phyloP scores from a whole-genome alignment of 1,140 invertebrate genomes.

The Temnothorax curvispinosus region DNA sequence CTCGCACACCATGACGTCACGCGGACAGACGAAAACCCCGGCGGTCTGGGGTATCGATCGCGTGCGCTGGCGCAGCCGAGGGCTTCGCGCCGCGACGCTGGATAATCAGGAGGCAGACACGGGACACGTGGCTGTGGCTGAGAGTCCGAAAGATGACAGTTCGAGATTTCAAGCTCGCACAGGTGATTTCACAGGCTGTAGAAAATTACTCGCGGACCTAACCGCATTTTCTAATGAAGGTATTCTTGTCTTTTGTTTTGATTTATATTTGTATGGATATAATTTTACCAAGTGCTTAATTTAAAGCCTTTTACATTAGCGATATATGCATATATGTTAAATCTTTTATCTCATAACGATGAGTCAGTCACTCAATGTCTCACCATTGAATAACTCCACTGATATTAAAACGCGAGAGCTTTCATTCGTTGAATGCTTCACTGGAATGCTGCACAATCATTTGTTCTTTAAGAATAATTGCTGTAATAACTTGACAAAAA shows the following conservation, averaged over 20 bases:
- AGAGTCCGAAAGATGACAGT: slow-evolving; percentile 39
- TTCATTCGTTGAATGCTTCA: neutral
- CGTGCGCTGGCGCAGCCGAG: slow-evolving; percentile 81
- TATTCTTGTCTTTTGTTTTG: neutral
- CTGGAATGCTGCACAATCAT: neutral
- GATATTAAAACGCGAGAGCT: neutral
- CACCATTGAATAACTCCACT: neutral
- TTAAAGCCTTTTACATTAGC: neutral
- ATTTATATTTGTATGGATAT: neutral
- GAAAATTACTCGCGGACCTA: neutral
- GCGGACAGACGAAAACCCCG: slow-evolving; percentile 73
- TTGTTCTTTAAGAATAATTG: neutral
- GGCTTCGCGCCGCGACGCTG: slow-evolving; percentile 62
- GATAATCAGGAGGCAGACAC: slow-evolving; percentile 57
- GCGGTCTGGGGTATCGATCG: slow-evolving; percentile 81
- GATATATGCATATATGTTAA: neutral
- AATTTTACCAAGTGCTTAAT: neutral
- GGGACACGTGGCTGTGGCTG: slow-evolving; percentile 78
- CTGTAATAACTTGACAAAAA: neutral
- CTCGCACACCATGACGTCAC: slow-evolving; percentile 77
- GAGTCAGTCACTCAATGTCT: neutral
- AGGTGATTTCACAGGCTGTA: neutral
- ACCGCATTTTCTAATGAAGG: neutral
- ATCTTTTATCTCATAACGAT: slow-evolving; percentile 18
- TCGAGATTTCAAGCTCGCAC: neutral